Conservation (phyloP, 1,140 invertebrate species). For the Diploscapter pachys region DNA sequence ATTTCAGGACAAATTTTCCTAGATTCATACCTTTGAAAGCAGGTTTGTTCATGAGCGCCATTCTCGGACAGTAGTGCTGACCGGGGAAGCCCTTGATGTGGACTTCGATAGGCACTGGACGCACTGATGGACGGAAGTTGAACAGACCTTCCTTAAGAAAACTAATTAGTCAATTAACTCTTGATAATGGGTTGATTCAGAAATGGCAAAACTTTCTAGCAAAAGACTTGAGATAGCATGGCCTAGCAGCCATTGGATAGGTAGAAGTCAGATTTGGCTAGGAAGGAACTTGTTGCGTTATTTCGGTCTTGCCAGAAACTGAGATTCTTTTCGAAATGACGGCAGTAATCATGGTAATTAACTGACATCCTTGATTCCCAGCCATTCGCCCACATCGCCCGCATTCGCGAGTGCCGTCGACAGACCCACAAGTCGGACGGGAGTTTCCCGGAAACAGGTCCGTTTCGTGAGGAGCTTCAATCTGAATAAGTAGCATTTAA, state of each 20-base stretch:
- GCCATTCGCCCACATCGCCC: constrained; percentile 90
- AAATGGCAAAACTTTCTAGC: too few species aligned
- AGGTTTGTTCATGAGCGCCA: constrained; percentile 99
- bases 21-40: constrained; percentile 73
- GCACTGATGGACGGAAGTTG: constrained; percentile 93
- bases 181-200: too few species aligned
- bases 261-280: too few species aligned
- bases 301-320: background rate
- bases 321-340: too few species aligned
- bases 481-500: constrained; percentile 74
- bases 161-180: background rate
- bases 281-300: too few species aligned
- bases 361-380: constrained; percentile 74
- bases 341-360: background rate
- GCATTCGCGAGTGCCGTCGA: constrained; percentile 97
- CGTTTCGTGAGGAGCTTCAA: constrained; percentile 50
- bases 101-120: constrained; percentile 93
- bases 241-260: too few species aligned
- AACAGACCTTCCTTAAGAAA: constrained; percentile 71
- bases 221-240: too few species aligned
- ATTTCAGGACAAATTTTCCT: background rate
- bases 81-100: constrained; percentile 88
- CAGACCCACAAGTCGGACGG: constrained; percentile 78
- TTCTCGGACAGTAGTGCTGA: constrained; percentile 96
- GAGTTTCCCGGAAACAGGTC: background rate